Conservation (phyloP, 2,113 vertebrate genomes). For the Lepus timidus region DNA sequence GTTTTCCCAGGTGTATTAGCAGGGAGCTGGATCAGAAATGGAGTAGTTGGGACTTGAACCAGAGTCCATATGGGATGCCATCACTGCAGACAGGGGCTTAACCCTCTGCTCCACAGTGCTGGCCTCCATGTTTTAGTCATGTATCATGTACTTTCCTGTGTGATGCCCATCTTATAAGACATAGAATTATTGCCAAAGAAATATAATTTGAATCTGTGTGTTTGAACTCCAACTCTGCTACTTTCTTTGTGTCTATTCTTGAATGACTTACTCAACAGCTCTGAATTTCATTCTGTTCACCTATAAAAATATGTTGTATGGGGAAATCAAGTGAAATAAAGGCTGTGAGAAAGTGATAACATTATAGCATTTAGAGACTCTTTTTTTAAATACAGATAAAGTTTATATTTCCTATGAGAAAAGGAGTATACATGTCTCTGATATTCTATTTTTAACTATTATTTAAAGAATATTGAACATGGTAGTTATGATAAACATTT, state of each 20-base stretch:
- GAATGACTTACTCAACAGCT: neutral
- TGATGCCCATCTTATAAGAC: neutral
- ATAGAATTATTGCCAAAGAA: conserved; percentile 7
- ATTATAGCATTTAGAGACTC: neutral
- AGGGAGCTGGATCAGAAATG: too few relatives aligned
- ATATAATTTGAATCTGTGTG: neutral
- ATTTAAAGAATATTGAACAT: conserved; percentile 9
- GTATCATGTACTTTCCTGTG: neutral
- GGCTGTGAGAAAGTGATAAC: neutral
- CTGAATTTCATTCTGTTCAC: conserved; percentile 16
- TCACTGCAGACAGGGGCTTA: too few relatives aligned
- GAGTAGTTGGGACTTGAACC: too few relatives aligned
- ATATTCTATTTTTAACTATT: conserved; percentile 9
- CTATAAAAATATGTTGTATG: neutral
- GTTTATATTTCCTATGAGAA: conserved; percentile 17
- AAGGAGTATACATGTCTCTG: neutral
- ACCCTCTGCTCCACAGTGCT: too few relatives aligned
- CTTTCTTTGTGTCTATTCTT: neutral
- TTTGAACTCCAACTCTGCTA: neutral
- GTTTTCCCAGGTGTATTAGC: too few relatives aligned
- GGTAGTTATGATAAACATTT: neutral
- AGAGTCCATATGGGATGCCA: too few relatives aligned
- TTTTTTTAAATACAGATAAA: neutral
- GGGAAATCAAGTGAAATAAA: conserved; percentile 42
- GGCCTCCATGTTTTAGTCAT: neutral